Conservation (phyloP, 1,140 invertebrate species). For the Cydia amplana region DNA sequence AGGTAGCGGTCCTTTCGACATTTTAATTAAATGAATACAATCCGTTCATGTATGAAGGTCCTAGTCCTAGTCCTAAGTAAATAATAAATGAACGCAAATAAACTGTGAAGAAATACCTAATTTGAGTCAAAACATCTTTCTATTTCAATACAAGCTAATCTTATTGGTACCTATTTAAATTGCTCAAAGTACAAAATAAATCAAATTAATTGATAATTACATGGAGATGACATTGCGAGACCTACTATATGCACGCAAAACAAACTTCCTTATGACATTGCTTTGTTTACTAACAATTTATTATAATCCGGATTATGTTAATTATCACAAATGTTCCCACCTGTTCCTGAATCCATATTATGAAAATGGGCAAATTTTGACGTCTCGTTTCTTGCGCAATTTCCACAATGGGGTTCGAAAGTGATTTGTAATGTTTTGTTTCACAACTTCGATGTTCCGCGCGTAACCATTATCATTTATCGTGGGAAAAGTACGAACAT, state of each 20-base stretch:
- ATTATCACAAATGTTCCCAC: constrained; percentile 6
- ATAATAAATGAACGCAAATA: too few relatives aligned
- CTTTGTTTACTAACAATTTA: not conserved
- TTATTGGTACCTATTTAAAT: too few relatives aligned
- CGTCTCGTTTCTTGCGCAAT: constrained; percentile 5
- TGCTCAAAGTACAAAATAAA: too few relatives aligned
- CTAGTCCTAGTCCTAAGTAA: too few relatives aligned
- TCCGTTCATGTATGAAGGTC: too few relatives aligned
- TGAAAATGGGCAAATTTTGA: constrained; percentile 13
- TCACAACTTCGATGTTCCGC: constrained; percentile 28
- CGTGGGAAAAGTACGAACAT: constrained; percentile 61
- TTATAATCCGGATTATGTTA: not conserved
- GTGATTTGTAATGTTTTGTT: constrained; percentile 31
- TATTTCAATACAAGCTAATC: too few relatives aligned
- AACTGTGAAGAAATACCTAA: too few relatives aligned
- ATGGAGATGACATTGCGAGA: too few relatives aligned
- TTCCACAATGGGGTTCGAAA: constrained; percentile 7
- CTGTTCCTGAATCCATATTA: not conserved
- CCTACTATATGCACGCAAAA: not conserved
- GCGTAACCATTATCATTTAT: constrained; percentile 36
- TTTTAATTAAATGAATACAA: too few relatives aligned
- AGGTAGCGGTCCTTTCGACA: too few relatives aligned
- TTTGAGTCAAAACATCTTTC: too few relatives aligned
- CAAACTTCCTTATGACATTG: not conserved
- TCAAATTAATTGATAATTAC: too few relatives aligned